Evolutionary conservation across 2,888 invertebrate genomes (phyloP).

Genomic region (Tipula vernalis): DNA sequence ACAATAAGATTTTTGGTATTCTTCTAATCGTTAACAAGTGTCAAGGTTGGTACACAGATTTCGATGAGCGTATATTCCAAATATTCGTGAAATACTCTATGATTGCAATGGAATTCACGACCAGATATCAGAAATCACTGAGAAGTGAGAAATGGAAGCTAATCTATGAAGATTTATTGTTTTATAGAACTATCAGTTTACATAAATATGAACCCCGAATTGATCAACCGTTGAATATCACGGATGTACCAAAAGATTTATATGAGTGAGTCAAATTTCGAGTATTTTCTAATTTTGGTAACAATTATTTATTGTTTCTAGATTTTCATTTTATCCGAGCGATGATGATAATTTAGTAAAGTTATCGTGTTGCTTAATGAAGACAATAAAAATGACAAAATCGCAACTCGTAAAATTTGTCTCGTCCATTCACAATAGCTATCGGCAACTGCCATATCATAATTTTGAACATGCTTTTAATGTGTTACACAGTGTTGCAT

Average conservation of each 20-base stretch:
- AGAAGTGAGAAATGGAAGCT: neutral
- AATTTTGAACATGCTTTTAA: constrained; percentile 51
- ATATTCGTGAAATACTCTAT: constrained; percentile 46
- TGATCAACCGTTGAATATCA: neutral
- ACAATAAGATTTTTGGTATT: constrained; percentile 39
- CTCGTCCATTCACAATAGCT: constrained; percentile 37
- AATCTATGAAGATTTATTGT: neutral
- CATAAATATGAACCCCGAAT: neutral
- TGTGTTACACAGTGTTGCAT: constrained; percentile 47
- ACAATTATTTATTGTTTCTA: neutral
- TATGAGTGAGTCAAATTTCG: neutral
- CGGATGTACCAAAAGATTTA: neutral
- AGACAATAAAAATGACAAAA: neutral
- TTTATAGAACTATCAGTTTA: neutral
- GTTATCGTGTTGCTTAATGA: neutral
- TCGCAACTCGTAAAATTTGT: constrained; percentile 29
- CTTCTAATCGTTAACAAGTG: constrained; percentile 46
- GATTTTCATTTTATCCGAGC: neutral
- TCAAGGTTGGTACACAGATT: constrained; percentile 36
- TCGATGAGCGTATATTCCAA: constrained; percentile 43
- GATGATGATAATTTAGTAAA: neutral
- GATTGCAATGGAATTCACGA: constrained; percentile 43
- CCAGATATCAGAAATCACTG: constrained; percentile 23
- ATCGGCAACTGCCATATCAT: constrained; percentile 45
- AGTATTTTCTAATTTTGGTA: neutral